Evolutionary conservation across 2,888 invertebrate genomes (phyloP), one percentile per base, ranked within the genome.

Genomic region (Eumerus sabulonum): DNA sequence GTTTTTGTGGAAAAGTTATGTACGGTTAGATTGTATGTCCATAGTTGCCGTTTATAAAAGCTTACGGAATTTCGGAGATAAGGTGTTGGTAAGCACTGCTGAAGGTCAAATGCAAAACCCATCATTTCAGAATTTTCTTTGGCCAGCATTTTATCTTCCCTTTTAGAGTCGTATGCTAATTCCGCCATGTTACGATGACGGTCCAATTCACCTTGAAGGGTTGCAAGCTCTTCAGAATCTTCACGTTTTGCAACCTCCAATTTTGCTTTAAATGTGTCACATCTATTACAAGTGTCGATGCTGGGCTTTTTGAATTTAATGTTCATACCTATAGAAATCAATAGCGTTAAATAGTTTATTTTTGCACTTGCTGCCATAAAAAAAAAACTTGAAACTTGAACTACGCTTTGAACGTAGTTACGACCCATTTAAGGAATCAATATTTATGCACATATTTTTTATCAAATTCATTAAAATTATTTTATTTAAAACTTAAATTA

Each of bases 21-120:
- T 12, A 82, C 53, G 19, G 77, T 82, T n/a, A 82, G 48, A 79
- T 83, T 82, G 66, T 77, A 83, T 17, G 82, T 83, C 81, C 82
- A 81, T 54, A 81, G 62, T 60, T 76, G 72, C 38, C 76, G 50
- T 67, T 83, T 82, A 45, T 81, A 82, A 56, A 74, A 83, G 27
- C 56, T 63, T 47, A 72, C 57, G 35, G 59, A 74, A 19, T 64
- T 71, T 59, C 56, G 54, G 12, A 81, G 60, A 44, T 51, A 76
- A 11, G 76, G 77, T 3, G 76, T 81, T 27, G 81, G 73, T 12
- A 76, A 70, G 53, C 82, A 82, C 64, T 82, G 76, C 14, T 79
- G 82, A 51, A 82, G 62, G 63, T 82, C 82, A 71, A 82, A 82
- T 40, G 79, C 73, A 53, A 14, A 53, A 14, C 12, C 38, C 64